Percentiles rank a stretch among this genome's conserved stretches.
These are phyloP conservation scores for Xenopus tropicalis DNA, from an alignment of 2,113 vertebrate species.

Conservation along the genomic window UCB_Xtro_10.0 CM004449.2:113633001-113633500, in stretches of 20 bases:
- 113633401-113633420: too few species aligned
- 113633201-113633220: slow-evolving; percentile 19
- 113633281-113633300: slow-evolving; percentile 15
- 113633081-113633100: neutral
- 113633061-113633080: too few species aligned
- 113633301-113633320: neutral
- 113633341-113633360: too few species aligned
- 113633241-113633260: neutral
- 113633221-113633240: slow-evolving; percentile 1
- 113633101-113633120: slow-evolving; percentile 3
- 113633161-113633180: neutral
- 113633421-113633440: too few species aligned
- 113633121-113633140: neutral
- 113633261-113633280: slow-evolving; percentile 5
- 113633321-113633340: neutral
- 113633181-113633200: slow-evolving; percentile 9
- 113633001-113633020: slow-evolving; percentile 16
- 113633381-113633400: too few species aligned
- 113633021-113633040: slow-evolving; percentile 10
- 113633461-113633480: too few species aligned
- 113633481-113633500: too few species aligned
- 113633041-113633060: slow-evolving; percentile 29
- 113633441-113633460: too few species aligned
- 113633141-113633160: neutral
- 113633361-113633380: too few species aligned